Conservation (phyloP, 1,140 invertebrate genomes). For the Adelges cooleyi region DNA sequence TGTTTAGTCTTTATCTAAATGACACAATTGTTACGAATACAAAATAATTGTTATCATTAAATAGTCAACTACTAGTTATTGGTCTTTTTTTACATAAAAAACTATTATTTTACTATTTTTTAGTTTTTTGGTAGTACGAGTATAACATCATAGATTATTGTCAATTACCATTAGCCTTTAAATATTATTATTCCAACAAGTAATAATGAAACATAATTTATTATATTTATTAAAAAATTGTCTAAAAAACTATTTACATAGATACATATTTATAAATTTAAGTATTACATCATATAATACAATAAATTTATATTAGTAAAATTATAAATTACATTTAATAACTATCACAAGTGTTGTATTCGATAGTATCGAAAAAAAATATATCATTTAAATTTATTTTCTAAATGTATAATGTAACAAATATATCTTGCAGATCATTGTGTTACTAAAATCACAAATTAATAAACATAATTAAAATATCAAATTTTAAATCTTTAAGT, state of each 20-base stretch:
- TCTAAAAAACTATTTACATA: constrained; percentile 1
- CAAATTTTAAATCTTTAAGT: background rate
- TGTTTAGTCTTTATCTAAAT: background rate
- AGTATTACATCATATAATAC: background rate
- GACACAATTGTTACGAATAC: background rate
- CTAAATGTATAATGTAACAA: no score
- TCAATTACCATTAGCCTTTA: constrained; percentile 26
- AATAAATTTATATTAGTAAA: background rate
- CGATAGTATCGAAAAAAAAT: background rate
- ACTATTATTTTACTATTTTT: no score
- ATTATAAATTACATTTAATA: constrained; percentile 17
- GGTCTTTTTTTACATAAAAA: background rate
- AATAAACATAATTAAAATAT: no score
- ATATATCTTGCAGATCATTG: no score
- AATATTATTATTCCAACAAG: background rate
- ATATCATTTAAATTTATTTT: background rate
- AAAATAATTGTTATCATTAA: background rate
- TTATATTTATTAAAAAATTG: constrained; percentile 13
- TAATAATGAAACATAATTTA: background rate
- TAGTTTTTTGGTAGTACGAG: background rate
- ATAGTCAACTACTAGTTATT: background rate
- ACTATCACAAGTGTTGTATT: constrained; percentile 11
- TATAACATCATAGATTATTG: background rate
- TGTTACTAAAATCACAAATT: no score
- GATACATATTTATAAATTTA: background rate